Evolutionary conservation across 2,888 invertebrate species (phyloP), one percentile per base, ranked within the genome.

Genomic region (Hetaerina titia): DNA sequence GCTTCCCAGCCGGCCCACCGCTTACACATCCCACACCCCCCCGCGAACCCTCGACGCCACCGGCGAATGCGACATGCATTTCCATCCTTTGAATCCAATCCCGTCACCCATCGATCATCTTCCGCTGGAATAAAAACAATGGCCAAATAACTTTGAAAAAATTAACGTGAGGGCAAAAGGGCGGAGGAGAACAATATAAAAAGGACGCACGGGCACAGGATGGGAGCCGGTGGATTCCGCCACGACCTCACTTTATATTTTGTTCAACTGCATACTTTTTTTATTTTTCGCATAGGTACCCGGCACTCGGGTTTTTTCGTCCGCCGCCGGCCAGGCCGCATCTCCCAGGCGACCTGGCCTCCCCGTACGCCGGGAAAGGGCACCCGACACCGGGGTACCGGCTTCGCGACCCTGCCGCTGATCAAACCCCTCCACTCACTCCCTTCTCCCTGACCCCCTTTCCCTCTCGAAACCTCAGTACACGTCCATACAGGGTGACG

Each of bases 51-150:
- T 2, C 19, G 19, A n/a, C n/a, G 31, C 64, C 45, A 17, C 13
- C 60, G 19, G 31, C 90, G 90, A 92, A 92, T 92, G 92, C 92
- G 92, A 92, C 90, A 90, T 90, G 90, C 90, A 90, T 90, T 90
- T 90, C 90, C 90, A 90, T 90, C 90, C 90, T 31, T 63, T 90
- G 90, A 90, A 90, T 90, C 90, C 60, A 31, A 90, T 63, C 90
- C 64, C 64, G 90, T 64, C 64, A 64, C 22, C 56, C 90, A 90
- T 92, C 92, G 69, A 92, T 92, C 92, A 92, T 92, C 69, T 69
- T 92, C 69, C 69, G 45, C 56, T 22, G 92, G 92, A 56, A 58
- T n/a, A 89, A 81, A 81, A 81, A 81, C 81, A 81, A 81, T 81
- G 81, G 81, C 81, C 11, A 81, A 81, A 81, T 81, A 81, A 81